These are phyloP conservation scores for Asobara japonica DNA, from an alignment of 1,140 invertebrate species.

Conservation along the genomic window DNA sequence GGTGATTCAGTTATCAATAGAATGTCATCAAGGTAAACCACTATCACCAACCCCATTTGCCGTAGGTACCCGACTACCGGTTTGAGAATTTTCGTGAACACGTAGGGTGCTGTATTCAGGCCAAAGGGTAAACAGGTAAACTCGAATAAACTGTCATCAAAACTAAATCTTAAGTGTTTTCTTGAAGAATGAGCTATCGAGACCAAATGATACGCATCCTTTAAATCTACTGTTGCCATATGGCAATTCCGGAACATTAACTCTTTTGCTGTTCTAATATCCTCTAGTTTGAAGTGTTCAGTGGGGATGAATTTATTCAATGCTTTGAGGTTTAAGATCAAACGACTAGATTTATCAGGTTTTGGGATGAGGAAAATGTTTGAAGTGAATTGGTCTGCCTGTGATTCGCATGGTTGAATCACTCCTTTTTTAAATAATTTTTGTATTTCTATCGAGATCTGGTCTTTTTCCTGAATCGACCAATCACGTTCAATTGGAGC, in stretches of 20 bases:
- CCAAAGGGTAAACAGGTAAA: constrained; percentile 29
- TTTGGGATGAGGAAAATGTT: too few species aligned
- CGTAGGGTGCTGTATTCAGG: constrained; percentile 32
- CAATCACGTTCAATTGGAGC: neutral
- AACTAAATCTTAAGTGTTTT: constrained; percentile 25
- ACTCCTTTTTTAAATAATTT: neutral
- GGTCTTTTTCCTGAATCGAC: neutral
- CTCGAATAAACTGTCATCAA: constrained; percentile 5
- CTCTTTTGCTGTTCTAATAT: neutral
- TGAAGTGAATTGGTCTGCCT: neutral
- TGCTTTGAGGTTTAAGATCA: too few species aligned
- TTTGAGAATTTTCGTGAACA: constrained; percentile 45
- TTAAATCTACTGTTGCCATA: constrained; percentile 20
- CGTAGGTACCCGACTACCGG: constrained; percentile 31
- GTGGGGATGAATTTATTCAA: too few species aligned
- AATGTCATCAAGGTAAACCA: constrained; percentile 28
- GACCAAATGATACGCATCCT: constrained; percentile 28
- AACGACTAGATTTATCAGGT: too few species aligned
- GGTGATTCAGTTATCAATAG: too few species aligned
- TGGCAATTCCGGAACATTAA: neutral
- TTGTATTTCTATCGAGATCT: neutral
- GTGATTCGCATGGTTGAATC: neutral
- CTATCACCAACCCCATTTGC: neutral
- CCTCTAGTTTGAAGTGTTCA: constrained; percentile 10
- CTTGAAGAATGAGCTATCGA: neutral